Evolutionary conservation across 2,888 invertebrate genomes (phyloP).

Genomic region (Pachycephus smyrnensis): DNA sequence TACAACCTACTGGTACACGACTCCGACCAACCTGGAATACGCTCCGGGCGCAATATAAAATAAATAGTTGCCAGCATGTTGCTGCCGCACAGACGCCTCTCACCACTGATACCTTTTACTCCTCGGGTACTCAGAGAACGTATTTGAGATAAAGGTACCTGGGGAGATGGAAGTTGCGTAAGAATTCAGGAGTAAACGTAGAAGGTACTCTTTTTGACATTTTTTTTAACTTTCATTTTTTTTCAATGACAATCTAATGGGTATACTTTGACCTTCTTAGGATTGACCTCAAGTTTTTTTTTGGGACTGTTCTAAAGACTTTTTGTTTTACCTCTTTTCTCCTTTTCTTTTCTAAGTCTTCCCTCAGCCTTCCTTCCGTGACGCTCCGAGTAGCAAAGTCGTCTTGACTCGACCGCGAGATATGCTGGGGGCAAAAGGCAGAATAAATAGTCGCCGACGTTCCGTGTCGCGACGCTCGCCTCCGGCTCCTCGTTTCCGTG

Average conservation of each 20-base stretch:
- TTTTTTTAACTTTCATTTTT: neutral
- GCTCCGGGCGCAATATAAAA: conserved; percentile 38
- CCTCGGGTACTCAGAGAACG: neutral
- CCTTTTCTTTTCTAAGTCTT: neutral
- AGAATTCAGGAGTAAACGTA: neutral
- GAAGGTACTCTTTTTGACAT: too few relatives aligned
- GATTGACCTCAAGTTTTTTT: too few relatives aligned
- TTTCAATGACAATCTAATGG: too few relatives aligned
- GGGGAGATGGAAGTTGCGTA: neutral
- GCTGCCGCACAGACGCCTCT: conserved; percentile 24
- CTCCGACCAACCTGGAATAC: conserved; percentile 33
- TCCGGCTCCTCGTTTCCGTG: conserved; percentile 9
- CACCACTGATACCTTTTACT: neutral
- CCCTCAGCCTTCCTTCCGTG: neutral
- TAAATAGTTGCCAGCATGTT: conserved; percentile 39
- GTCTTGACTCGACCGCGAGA: conserved; percentile 4
- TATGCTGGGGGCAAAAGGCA: conserved; percentile 15
- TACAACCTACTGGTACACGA: too few relatives aligned
- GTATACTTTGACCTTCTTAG: too few relatives aligned
- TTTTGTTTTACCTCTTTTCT: neutral
- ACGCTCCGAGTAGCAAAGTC: neutral
- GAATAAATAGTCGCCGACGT: conserved; percentile 21
- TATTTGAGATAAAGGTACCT: neutral
- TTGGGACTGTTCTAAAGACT: too few relatives aligned
- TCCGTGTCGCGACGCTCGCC: conserved; percentile 10